Conservation (phyloP, 2,888 invertebrate genomes). For the Hecatera dysodea region DNA sequence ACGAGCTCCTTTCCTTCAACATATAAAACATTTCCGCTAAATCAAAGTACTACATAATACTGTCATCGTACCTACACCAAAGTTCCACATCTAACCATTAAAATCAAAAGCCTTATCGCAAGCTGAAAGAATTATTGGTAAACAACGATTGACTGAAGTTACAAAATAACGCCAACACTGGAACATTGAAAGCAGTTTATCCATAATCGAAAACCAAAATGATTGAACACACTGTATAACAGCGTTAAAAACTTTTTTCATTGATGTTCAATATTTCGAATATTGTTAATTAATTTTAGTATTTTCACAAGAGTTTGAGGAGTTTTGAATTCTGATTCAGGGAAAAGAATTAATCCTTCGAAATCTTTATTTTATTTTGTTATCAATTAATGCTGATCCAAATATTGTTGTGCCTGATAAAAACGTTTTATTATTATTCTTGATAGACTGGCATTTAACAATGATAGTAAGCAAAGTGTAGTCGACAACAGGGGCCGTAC, state of each 20-base stretch:
- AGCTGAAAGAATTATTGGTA: constrained; percentile 28
- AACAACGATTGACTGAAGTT: constrained; percentile 35
- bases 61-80: too few relatives aligned
- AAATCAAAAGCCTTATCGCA: constrained; percentile 13
- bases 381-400: not conserved
- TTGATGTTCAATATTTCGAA: constrained; percentile 46
- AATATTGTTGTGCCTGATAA: not conserved
- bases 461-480: too few relatives aligned
- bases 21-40: too few relatives aligned
- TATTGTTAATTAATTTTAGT: constrained; percentile 29
- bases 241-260: constrained; percentile 56
- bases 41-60: too few relatives aligned
- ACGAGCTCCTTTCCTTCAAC: too few relatives aligned
- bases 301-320: constrained; percentile 7
- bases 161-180: constrained; percentile 37
- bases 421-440: too few relatives aligned
- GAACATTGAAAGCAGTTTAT: constrained; percentile 43
- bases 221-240: constrained; percentile 41
- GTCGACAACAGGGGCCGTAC: too few relatives aligned
- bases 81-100: not conserved
- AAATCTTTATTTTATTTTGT: not conserved
- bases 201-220: constrained; percentile 53
- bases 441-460: too few relatives aligned
- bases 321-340: constrained; percentile 6
- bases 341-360: not conserved